Conservation (phyloP, 2,113 vertebrate species). For the Lycaon pictus region DNA sequence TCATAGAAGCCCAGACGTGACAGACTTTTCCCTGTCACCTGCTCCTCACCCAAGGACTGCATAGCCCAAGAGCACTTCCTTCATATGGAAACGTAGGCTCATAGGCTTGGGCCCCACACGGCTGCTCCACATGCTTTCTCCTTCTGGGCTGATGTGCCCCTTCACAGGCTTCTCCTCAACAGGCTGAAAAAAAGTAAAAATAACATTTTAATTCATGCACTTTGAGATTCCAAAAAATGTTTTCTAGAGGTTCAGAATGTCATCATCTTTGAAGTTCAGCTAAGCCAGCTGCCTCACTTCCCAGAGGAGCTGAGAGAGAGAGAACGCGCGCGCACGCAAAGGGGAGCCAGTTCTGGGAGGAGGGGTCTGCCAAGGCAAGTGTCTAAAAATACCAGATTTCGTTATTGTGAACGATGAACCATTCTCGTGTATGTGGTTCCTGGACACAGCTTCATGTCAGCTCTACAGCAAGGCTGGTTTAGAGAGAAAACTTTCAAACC, state of each 20-base stretch:
- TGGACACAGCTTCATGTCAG: background rate
- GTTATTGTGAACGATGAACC: background rate
- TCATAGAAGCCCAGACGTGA: background rate
- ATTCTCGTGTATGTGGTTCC: background rate
- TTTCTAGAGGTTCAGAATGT: background rate
- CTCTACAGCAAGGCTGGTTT: background rate
- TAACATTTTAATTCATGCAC: background rate
- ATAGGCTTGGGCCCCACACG: background rate
- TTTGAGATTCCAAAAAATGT: background rate
- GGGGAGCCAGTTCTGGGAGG: background rate
- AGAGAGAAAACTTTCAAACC: background rate
- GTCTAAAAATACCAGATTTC: background rate
- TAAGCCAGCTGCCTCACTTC: background rate
- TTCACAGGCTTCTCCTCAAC: background rate
- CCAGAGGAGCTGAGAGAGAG: background rate
- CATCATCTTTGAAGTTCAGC: background rate
- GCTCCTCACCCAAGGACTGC: background rate
- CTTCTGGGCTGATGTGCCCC: background rate
- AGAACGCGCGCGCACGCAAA: accelerated
- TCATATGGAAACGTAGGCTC: background rate
- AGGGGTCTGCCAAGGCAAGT: background rate
- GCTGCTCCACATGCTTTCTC: accelerated
- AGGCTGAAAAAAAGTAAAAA: constrained; percentile 1
- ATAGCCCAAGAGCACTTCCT: background rate
- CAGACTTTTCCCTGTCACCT: accelerated